Evolutionary conservation across 2,113 vertebrate genomes (phyloP).

Genomic region (Tupaia tana): DNA sequence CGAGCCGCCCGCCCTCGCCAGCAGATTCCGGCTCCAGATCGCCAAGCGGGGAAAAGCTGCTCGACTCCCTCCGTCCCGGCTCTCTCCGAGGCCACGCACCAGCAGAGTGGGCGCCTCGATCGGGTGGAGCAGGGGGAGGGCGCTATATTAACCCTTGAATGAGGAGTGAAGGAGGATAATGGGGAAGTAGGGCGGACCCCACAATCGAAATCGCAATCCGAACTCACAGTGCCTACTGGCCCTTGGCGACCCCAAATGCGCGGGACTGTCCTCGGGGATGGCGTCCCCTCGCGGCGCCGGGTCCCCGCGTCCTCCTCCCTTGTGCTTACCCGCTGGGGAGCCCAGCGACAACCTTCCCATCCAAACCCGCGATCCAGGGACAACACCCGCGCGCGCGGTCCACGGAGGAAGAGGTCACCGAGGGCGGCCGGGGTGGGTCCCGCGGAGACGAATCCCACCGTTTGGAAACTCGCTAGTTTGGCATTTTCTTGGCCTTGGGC

Average conservation of each 20-base stretch:
- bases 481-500: background rate
- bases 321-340: background rate
- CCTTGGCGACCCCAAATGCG: background rate
- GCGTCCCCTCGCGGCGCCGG: background rate
- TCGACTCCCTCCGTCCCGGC: background rate
- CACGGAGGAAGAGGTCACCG: background rate
- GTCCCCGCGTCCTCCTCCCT: background rate
- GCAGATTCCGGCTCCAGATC: background rate
- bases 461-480: background rate
- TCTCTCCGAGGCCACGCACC: background rate
- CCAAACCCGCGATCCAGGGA: background rate
- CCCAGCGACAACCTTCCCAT: background rate
- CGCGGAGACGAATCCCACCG: background rate
- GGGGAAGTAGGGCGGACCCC: background rate
- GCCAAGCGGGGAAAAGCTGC: background rate
- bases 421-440: constrained; percentile 13
- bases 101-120: background rate
- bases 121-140: background rate
- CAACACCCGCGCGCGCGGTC: background rate
- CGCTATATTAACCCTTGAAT: background rate
- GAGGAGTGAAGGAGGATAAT: background rate
- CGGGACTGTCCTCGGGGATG: background rate
- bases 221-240: constrained; percentile 45
- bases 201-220: background rate
- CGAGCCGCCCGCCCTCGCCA: background rate